Evolutionary conservation across 2,113 vertebrate genomes (phyloP).

Genomic region (Camarhynchus parvulus): DNA sequence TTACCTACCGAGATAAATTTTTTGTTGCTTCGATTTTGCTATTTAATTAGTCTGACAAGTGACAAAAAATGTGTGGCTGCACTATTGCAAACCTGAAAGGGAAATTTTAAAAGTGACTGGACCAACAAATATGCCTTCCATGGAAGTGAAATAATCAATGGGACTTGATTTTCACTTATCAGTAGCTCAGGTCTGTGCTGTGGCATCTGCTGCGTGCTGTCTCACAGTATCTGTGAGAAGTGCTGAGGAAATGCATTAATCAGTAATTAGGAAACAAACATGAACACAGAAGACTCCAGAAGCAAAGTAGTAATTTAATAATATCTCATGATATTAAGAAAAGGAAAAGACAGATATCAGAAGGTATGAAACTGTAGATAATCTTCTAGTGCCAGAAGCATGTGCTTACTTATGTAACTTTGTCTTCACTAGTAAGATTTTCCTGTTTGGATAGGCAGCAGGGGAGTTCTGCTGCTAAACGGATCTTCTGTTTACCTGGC

Average conservation of each 20-base stretch:
- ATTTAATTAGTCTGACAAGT: background rate
- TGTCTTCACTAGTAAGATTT: background rate
- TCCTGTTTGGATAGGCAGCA: constrained; percentile 4
- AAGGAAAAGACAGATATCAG: background rate
- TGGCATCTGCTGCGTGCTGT: background rate
- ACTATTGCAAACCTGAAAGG: background rate
- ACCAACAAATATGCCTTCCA: rapidly evolving
- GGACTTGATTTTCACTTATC: background rate
- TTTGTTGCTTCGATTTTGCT: background rate
- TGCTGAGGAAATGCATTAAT: background rate
- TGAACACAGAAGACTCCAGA: background rate
- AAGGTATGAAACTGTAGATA: background rate
- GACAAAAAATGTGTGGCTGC: background rate
- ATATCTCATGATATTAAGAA: background rate
- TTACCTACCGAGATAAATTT: background rate
- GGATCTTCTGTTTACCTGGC: background rate
- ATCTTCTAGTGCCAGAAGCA: background rate
- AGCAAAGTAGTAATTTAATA: background rate
- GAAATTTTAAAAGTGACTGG: background rate
- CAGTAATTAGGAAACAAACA: background rate
- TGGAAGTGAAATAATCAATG: background rate
- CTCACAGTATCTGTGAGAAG: background rate
- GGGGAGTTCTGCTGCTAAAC: background rate
- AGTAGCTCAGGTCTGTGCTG: background rate
- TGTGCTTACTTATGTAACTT: background rate